Evolutionary conservation across 2,888 invertebrate species (phyloP), one percentile per base, ranked within the genome.

Genomic region (Flexamia atlantica): DNA sequence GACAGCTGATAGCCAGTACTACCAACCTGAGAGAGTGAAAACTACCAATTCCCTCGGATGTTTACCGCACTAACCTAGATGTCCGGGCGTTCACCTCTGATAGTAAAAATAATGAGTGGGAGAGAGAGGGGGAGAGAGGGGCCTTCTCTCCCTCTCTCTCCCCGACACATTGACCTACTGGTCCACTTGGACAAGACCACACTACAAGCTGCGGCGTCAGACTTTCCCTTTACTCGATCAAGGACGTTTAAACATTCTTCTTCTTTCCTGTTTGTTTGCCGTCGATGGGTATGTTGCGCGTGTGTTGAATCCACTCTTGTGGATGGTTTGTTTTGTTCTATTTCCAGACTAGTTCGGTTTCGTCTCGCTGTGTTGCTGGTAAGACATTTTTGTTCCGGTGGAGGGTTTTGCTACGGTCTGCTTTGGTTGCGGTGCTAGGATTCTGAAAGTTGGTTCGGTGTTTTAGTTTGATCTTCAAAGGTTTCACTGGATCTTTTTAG

Each of bases 61-160:
- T 76, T 76, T 50, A 50, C 50, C 40, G 42, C 28, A 9, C 25
- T 76, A 76, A 76, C 76, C 76, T 76, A 76, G 28, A 50, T 76
- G 72, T 17, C 46, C 72, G 76, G 76, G 25, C 42, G 76, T 76
- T 46, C 28, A 46, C 76, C 46, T 76, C 40, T 25, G 46, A 76
- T 76, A 76, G 76, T 76, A 76, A 76, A 76, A 76, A 76, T 76
- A 46, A 76, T 76, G 76, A 23, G 72, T 36, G 40, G 20, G 72
- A 76, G 20, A 76, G 28, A 76, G 76, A 76, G 76, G 20, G 36
- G 2, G 40, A 40, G 23, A 40, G 68, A 40, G n/a, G 40, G 28
- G 64, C 28, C 17, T 9, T 64, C 17, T n/a, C 70, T n/a, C 70
- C 40, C 36, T 70, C 68, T 68, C 68, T 68, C 40, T 70, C 17